Evolutionary conservation across 2,113 vertebrate species (phyloP).

Genomic region (Trogon surrucura): DNA sequence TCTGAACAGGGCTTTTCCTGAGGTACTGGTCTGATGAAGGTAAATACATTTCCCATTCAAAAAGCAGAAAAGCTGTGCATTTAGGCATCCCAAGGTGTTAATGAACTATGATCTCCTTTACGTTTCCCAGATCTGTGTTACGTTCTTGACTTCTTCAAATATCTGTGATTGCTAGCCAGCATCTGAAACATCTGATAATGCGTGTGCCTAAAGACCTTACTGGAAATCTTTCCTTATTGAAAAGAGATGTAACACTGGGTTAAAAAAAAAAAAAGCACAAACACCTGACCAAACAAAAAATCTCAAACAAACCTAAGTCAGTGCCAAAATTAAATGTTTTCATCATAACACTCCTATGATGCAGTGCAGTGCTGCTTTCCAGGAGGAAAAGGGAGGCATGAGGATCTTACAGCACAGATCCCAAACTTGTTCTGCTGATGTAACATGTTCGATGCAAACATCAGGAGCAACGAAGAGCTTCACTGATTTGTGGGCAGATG

Average conservation of each 20-base stretch:
- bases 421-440: background rate
- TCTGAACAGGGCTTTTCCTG: background rate
- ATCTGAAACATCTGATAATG: background rate
- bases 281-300: background rate
- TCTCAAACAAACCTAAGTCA: background rate
- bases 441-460: fast-evolving
- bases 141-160: background rate
- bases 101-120: background rate
- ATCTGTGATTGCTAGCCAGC: background rate
- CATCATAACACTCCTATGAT: background rate
- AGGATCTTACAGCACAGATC: background rate
- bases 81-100: background rate
- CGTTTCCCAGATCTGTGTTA: background rate
- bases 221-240: background rate
- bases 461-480: background rate
- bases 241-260: background rate
- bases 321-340: background rate
- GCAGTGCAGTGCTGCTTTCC: background rate
- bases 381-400: background rate
- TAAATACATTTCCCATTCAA: background rate
- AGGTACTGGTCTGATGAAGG: background rate
- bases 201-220: background rate
- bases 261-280: background rate
- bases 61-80: background rate
- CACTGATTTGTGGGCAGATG: background rate